phyloP scores from a whole-genome alignment of 2,113 vertebrate species.

The Hyaena hyaena region DNA sequence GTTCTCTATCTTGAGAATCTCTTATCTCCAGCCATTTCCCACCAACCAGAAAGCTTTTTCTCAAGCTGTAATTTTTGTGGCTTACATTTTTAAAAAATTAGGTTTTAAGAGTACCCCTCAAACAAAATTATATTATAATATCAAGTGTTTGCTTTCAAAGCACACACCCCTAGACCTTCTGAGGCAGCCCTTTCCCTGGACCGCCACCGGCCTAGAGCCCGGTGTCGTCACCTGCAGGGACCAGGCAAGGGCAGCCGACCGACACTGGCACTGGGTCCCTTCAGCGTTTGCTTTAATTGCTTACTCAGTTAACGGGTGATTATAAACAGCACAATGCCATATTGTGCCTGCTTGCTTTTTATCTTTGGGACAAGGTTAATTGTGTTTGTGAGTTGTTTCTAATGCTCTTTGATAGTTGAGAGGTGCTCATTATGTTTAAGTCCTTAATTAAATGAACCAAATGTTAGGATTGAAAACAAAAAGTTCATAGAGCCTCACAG shows the following conservation, averaged over 20 bases:
- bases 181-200: neutral
- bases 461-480: neutral
- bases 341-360: neutral
- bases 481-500: neutral
- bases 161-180: neutral
- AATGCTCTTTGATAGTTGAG: constrained; percentile 6
- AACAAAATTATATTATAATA: neutral
- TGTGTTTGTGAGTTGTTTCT: constrained; percentile 46
- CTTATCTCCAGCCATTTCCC: neutral
- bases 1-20: neutral
- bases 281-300: neutral
- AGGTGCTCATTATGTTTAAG: neutral
- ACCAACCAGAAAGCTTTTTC: neutral
- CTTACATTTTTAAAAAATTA: neutral
- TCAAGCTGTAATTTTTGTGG: neutral
- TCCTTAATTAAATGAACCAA: constrained; percentile 32
- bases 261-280: fast-evolving
- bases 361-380: neutral
- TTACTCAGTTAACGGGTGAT: neutral
- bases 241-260: neutral
- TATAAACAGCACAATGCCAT: neutral
- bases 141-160: neutral
- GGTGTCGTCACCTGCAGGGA: neutral
- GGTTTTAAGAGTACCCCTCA: neutral
- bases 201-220: neutral